Evolutionary conservation across 2,797 vertebrate genomes (phyloP), one percentile per base, ranked within the genome.

Genomic region (Anisognathus igniventris): DNA sequence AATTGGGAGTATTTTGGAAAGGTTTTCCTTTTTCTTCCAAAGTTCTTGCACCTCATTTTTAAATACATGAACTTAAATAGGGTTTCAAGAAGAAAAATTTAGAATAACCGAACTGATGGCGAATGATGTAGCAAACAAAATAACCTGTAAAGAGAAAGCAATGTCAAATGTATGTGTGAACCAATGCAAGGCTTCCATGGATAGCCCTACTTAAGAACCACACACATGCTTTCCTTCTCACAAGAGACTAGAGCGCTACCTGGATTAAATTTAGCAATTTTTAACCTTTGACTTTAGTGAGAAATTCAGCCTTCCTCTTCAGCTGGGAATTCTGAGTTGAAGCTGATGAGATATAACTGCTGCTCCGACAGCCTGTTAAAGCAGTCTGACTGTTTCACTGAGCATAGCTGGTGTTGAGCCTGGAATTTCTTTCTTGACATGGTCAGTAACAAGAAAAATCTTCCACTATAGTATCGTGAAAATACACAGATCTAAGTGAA

Each of bases 351-450:
- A 10, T 83, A 39, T 14, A 83, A 39, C 15, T 86, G 24, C 48
- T 71, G 39, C 58, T 88, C 48, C 53, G 94, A 56, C 21, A 89
- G 53, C 47, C 75, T 81, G 39, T 94, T 95, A 92, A 92, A 91
- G 54, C 62, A 90, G 58, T 58, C 57, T 77, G 33, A 65, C 68
- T 91, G 15, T 78, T 94, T 94, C 57, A 58, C 40, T 5, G 19
- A 79, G 22, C 24, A 56, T 62, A 88, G 23, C 51, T 86, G 45
- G 25, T 71, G 30, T 48, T 91, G 57, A 92, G 85, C 23, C 22
- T 80, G 77, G 72, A 54, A 75, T 77, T 93, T 62, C 21, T 21
- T 89, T 77, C 86, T 81, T 71, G 83, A 66, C 37, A 23, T 57
- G 75, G 53, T 22, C 21, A 58, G 45, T 89, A 91, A 82, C 27